phyloP scores from a whole-genome alignment of 2,797 vertebrate genomes.

The Tiaroga cobitis region DNA sequence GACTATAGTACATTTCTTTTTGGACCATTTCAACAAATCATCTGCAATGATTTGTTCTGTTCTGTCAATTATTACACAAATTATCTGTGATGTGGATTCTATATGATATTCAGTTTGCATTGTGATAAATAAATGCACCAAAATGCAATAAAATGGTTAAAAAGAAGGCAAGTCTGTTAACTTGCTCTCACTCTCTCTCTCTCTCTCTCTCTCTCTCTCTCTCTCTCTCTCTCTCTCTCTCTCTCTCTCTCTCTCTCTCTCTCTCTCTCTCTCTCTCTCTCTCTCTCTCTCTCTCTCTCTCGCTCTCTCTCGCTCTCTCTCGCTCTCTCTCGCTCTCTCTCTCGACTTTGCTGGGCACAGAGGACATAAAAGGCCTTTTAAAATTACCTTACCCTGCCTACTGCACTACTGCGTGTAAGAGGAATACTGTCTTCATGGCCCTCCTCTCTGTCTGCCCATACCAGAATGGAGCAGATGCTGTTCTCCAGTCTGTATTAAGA shows the following conservation, averaged over 20 bases:
- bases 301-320: conserved; percentile 29
- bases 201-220: conserved; percentile 1
- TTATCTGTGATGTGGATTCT: background rate
- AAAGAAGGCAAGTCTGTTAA: background rate
- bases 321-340: too few relatives aligned
- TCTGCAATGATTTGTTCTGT: background rate
- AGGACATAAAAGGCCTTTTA: conserved; percentile 56
- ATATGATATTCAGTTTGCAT: background rate
- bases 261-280: conserved; percentile 22
- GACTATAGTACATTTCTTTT: background rate
- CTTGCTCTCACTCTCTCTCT: conserved; percentile 12
- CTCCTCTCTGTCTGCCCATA: background rate
- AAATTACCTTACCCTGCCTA: conserved; percentile 42
- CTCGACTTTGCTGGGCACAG: conserved; percentile 46
- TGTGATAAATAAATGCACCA: background rate
- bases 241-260: conserved; percentile 36
- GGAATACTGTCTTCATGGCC: conserved; percentile 21
- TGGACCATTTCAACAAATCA: background rate
- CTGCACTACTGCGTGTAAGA: conserved; percentile 30
- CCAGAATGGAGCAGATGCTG: background rate
- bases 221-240: conserved; percentile 13
- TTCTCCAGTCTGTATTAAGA: conserved; percentile 14
- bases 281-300: background rate
- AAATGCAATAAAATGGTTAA: background rate
- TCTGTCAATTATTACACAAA: background rate